Evolutionary conservation across 2,113 vertebrate species (phyloP).

Genomic region (Ceyx cyanopectus): DNA sequence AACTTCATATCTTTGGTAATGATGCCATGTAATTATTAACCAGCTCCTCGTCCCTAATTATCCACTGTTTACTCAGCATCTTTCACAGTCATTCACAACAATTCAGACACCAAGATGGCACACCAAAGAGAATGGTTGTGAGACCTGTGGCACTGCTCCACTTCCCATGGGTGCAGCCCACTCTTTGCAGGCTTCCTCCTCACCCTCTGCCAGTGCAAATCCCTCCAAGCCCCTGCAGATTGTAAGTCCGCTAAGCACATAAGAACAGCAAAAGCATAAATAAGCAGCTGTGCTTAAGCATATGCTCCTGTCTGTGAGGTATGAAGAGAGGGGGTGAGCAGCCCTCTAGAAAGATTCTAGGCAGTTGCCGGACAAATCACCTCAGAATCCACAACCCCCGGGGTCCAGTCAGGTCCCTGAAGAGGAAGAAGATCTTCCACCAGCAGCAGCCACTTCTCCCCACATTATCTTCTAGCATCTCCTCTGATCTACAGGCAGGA

Average conservation of each 20-base stretch:
- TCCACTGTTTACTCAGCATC: not conserved
- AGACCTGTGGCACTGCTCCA: rapidly evolving
- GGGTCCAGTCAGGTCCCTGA: not conserved
- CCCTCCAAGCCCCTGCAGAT: rapidly evolving
- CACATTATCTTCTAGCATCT: not conserved
- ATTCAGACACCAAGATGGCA: not conserved
- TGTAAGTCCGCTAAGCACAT: not conserved
- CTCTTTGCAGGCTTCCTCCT: not conserved
- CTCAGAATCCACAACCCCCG: rapidly evolving
- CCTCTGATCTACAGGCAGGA: not conserved
- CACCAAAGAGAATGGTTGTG: rapidly evolving
- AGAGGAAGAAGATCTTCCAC: not conserved
- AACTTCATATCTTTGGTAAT: not conserved
- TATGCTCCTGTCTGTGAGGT: not conserved
- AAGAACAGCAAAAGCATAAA: slow-evolving; percentile 14
- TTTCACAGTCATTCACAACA: not conserved
- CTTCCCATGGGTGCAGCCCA: not conserved
- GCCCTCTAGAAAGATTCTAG: not conserved
- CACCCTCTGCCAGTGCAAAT: not conserved
- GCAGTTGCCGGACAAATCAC: not conserved
- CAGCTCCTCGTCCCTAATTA: not conserved
- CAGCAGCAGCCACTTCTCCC: not conserved
- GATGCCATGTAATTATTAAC: not conserved
- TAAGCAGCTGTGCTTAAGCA: not conserved
- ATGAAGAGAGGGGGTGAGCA: not conserved